phyloP scores from a whole-genome alignment of 2,797 vertebrate genomes.

The Macrochelys suwanniensis region DNA sequence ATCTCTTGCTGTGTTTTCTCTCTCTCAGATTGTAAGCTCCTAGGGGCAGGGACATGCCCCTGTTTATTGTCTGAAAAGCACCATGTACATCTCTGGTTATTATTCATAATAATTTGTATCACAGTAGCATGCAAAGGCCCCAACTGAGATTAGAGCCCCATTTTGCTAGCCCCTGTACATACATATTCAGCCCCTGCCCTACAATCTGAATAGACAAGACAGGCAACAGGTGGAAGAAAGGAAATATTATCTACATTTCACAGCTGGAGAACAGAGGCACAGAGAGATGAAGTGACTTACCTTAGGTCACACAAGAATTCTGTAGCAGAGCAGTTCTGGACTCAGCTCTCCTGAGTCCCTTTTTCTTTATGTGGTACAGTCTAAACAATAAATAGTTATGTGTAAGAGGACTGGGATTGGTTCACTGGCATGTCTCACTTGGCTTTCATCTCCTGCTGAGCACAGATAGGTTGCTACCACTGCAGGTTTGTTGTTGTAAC shows the following conservation, averaged over 20 bases:
- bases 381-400: not conserved
- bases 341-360: not conserved
- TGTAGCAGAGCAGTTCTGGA: not conserved
- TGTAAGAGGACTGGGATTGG: not conserved
- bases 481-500: not conserved
- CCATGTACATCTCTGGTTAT: not conserved
- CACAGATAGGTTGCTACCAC: not conserved
- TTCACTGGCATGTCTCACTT: not conserved
- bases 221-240: not conserved
- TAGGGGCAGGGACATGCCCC: not conserved
- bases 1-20: not conserved
- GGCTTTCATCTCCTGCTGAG: not conserved
- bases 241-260: not conserved
- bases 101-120: not conserved
- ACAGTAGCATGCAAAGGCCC: not conserved
- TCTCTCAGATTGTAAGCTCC: not conserved
- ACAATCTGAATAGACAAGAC: not conserved
- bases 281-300: not conserved
- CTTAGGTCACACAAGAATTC: not conserved
- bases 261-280: not conserved
- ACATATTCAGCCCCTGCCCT: not conserved
- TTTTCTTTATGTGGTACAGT: not conserved
- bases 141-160: not conserved
- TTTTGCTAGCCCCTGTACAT: not conserved
- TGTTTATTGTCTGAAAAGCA: not conserved